Percentiles rank a stretch among this genome's conserved stretches.
Conservation (phyloP, 2,113 vertebrate genomes). For the Puntigrus tetrazona region DNA sequence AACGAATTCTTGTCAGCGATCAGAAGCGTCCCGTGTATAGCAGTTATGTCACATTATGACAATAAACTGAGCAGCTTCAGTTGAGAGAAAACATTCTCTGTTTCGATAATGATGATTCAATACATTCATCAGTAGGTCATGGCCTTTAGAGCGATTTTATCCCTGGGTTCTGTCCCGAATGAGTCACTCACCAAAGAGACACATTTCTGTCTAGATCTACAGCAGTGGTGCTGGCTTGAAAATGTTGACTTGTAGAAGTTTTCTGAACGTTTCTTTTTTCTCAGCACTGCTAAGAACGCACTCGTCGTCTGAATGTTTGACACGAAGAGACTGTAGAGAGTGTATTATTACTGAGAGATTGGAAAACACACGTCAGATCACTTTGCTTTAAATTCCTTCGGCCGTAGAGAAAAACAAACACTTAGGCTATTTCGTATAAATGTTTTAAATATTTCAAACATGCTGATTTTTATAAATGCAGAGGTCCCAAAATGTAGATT, state of each 20-base stretch:
- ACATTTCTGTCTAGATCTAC: not conserved
- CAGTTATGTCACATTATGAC: not conserved
- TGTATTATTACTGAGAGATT: no score
- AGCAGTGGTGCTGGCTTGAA: not conserved
- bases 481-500: no score
- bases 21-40: not conserved
- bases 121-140: conserved; percentile 5
- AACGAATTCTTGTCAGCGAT: not conserved
- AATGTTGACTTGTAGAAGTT: not conserved
- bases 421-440: no score
- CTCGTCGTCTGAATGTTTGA: not conserved
- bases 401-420: no score
- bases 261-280: not conserved
- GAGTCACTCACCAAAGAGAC: conserved; percentile 9
- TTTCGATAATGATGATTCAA: conserved; percentile 34
- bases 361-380: no score
- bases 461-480: no score
- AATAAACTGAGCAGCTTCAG: not conserved
- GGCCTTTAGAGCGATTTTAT: conserved; percentile 38
- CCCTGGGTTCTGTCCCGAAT: not conserved
- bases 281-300: not conserved
- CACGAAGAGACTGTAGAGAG: not conserved
- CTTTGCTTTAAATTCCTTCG: no score
- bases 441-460: no score
- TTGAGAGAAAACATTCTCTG: not conserved